A percentile compares a stretch with the other conserved stretches of the same genome.
Evolutionary conservation across 2,113 vertebrate genomes (phyloP).

Genomic region (Scomber colias): DNA sequence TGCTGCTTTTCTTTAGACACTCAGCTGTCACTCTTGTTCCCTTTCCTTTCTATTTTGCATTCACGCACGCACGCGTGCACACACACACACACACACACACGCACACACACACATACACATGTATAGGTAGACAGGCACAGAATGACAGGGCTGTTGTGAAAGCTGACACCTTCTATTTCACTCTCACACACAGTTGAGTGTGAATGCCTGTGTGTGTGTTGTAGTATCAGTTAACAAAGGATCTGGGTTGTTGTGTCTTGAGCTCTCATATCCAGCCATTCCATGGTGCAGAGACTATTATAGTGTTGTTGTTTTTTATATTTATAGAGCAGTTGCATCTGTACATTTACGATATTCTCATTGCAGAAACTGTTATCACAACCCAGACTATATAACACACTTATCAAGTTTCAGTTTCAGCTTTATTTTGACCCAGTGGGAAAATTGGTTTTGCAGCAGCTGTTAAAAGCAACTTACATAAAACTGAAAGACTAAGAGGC

Average conservation of each 20-base stretch:
- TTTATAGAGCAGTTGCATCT: constrained; percentile 30
- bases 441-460: neutral
- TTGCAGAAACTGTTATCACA: constrained; percentile 3
- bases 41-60: neutral
- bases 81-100: neutral
- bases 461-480: constrained; percentile 19
- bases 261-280: constrained; percentile 21
- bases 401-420: constrained; percentile 18
- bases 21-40: constrained; percentile 24
- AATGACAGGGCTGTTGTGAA: constrained; percentile 36
- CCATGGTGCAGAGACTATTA: constrained; percentile 37
- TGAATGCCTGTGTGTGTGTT: constrained; percentile 12
- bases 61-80: neutral
- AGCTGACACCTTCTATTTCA: constrained; percentile 48
- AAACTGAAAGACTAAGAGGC: neutral
- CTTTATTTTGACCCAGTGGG: constrained; percentile 14
- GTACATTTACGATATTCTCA: constrained; percentile 15
- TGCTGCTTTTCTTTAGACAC: constrained; percentile 40
- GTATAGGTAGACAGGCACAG: neutral
- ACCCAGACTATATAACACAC: constrained; percentile 7
- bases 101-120: neutral
- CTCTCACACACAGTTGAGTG: neutral
- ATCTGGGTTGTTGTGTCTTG: constrained; percentile 36
- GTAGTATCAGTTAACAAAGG: constrained; percentile 40
- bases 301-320: constrained; percentile 8